phyloP scores from a whole-genome alignment of 2,797 vertebrate genomes.

The Anguilla obscura region DNA sequence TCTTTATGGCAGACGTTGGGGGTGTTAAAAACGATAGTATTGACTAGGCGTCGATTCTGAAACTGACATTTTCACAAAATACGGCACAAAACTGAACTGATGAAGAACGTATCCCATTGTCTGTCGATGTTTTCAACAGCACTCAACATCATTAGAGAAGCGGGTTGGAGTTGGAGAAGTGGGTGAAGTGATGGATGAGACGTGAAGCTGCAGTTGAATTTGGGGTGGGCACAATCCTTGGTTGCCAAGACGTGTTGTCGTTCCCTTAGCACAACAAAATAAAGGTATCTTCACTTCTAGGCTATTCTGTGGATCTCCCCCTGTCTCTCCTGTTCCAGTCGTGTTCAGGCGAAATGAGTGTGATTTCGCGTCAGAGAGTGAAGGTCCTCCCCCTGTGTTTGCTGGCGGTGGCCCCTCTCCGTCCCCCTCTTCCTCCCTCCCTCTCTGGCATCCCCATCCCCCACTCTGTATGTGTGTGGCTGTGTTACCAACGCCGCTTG shows the following conservation, averaged over 20 bases:
- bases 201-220: neutral
- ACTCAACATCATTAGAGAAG: neutral
- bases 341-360: constrained; percentile 25
- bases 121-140: neutral
- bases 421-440: neutral
- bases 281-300: neutral
- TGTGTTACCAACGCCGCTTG: constrained; percentile 49
- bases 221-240: neutral
- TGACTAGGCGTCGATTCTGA: too few species aligned
- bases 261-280: neutral
- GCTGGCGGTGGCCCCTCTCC: constrained; percentile 39
- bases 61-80: too few species aligned
- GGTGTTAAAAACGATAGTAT: too few species aligned
- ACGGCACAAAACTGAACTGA: too few species aligned
- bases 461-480: constrained; percentile 40
- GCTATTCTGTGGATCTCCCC: neutral
- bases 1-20: too few species aligned
- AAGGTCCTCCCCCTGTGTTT: constrained; percentile 47
- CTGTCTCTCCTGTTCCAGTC: neutral
- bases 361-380: constrained; percentile 43
- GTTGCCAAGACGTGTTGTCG: neutral
- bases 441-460: constrained; percentile 47
- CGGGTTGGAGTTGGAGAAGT: neutral
- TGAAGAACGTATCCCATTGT: neutral
- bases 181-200: neutral